These are phyloP conservation scores for Drosophila guanche DNA, from an alignment of 1,140 invertebrate genomes.

Conservation along the genomic window DNA sequence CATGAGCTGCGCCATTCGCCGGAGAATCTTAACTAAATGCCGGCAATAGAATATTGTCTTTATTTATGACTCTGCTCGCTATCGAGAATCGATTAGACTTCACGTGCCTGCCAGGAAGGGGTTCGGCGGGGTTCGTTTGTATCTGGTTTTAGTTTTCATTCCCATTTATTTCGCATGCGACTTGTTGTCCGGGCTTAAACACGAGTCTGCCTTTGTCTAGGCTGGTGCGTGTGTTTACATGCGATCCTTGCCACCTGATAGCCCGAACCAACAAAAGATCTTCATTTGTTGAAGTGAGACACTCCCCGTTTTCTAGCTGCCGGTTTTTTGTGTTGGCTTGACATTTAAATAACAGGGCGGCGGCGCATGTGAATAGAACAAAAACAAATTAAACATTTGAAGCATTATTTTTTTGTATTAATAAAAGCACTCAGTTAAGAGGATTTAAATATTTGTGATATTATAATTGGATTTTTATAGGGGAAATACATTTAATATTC, in stretches of 20 bases:
- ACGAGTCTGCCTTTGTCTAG: slow-evolving; percentile 17
- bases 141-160: slow-evolving; percentile 32
- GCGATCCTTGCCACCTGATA: slow-evolving; percentile 40
- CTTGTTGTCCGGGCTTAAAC: slow-evolving; percentile 51
- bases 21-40: slow-evolving; percentile 59
- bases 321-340: slow-evolving; percentile 52
- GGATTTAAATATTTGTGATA: no score
- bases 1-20: slow-evolving; percentile 58
- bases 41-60: slow-evolving; percentile 59
- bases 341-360: slow-evolving; percentile 65
- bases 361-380: slow-evolving; percentile 43
- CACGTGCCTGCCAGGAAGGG: slow-evolving; percentile 23
- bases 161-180: slow-evolving; percentile 45
- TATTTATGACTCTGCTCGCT: slow-evolving; percentile 62
- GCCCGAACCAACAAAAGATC: slow-evolving; percentile 38
- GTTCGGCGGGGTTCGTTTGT: no score
- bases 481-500: no score
- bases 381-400: slow-evolving; percentile 33
- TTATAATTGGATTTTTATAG: no score
- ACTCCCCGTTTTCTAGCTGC: slow-evolving; percentile 62
- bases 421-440: no score
- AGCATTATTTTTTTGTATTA: no score
- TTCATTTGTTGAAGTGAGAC: slow-evolving; percentile 34
- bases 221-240: slow-evolving; percentile 31
- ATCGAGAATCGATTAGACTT: slow-evolving; percentile 35